Evolutionary conservation across 2,113 vertebrate species (phyloP), one percentile per base, ranked within the genome.

Genomic region (Ciconia maguari): DNA sequence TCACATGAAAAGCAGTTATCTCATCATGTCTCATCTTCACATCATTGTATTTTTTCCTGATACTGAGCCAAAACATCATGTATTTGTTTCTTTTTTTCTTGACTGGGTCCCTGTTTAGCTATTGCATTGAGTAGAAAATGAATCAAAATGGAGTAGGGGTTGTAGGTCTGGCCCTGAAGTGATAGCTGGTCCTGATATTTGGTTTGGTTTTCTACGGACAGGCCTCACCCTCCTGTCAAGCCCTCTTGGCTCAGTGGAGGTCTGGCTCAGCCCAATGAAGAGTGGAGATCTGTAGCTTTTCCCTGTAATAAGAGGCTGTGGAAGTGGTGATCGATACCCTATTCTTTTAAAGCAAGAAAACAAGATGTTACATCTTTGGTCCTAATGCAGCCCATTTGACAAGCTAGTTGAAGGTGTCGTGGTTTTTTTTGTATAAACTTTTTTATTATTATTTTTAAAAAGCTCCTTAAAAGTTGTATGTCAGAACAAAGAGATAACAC

Each of bases 291-390:
- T 57, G 42, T 48, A 78, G 66, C 48, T 89, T 86, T 85, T 80
- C 49, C 54, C 62, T 65, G 18, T 26, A 66, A 81, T 20, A 29
- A 90, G 34, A 85, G 36, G 19, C 84, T 90, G 71, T 93, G 41
- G 58, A 91, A 89, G 72, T 51, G 11, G 57, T 71, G 36, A 65
- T 92, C 64, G 69, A 87, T 90, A 84, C 48, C 36, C 61, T 74
- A 81, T 70, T 93, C 17, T 29, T 91, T 96, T 93, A 96, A 95
- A 97, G 89, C 91, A 94, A 94, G 74, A 93, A 93, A 95, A 92
- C 26, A 87, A 87, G 78, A 87, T 7, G 0, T 83, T 62, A 58
- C 51, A 92, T 97, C 95, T 97, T 98, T 97, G 96, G 96, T 98
- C 96, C 95, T 96, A 94, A 84, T 18, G 78, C 61, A 97, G 94